These are phyloP conservation scores for Phaonia tiefii DNA, from an alignment of 2,888 invertebrate genomes.

Conservation along the genomic window DNA sequence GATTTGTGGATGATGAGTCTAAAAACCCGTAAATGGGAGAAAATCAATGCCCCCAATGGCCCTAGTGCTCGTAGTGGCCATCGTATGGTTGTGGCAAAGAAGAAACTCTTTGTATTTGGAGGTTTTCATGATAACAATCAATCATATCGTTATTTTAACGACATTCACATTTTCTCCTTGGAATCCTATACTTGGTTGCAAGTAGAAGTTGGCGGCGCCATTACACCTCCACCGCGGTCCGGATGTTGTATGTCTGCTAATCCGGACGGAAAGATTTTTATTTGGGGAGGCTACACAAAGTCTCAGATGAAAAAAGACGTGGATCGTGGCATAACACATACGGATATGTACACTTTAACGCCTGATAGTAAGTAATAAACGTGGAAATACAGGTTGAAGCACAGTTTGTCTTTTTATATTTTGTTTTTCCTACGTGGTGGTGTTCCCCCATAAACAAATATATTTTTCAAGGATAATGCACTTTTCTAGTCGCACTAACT, in stretches of 20 bases:
- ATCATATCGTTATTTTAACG: conserved; percentile 94
- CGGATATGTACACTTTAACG: conserved; percentile 86
- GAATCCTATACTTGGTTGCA: conserved; percentile 90
- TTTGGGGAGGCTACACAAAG: conserved; percentile 91
- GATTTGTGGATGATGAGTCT: conserved; percentile 94
- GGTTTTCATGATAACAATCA: conserved; percentile 95
- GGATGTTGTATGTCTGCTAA: conserved; percentile 84
- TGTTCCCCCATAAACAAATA: no score
- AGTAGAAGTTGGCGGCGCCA: conserved; percentile 84
- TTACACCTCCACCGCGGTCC: conserved; percentile 88
- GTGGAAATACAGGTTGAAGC: no score
- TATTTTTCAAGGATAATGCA: no score
- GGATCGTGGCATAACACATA: conserved; percentile 86
- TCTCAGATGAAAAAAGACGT: conserved; percentile 87
- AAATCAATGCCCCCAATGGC: conserved; percentile 86
- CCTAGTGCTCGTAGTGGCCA: conserved; percentile 94
- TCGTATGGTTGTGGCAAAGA: conserved; percentile 91
- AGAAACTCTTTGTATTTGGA: conserved; percentile 91
- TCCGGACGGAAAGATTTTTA: conserved; percentile 84
- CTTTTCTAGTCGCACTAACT: no score
- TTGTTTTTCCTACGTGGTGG: no score
- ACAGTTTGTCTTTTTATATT: no score
- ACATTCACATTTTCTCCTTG: conserved; percentile 90
- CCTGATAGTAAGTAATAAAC: conserved; percentile 85
- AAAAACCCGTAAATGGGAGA: conserved; percentile 90